A percentile compares a stretch with the other conserved stretches of the same genome.
Evolutionary conservation across 1,140 invertebrate genomes (phyloP).

Genomic region (Lysiphlebus fabarum): DNA sequence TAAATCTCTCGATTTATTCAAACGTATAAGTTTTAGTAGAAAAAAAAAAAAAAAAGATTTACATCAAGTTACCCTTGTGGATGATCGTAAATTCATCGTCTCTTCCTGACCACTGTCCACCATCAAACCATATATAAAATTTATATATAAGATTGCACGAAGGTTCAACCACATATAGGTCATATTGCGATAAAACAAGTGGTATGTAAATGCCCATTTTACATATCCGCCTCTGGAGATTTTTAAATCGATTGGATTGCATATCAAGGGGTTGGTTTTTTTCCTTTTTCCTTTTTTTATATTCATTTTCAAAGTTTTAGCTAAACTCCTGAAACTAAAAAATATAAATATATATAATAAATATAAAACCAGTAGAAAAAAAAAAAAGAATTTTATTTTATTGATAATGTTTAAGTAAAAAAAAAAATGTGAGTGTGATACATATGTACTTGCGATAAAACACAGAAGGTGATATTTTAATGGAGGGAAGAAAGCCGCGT

Average conservation of each 20-base stretch:
- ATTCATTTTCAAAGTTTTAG: no score
- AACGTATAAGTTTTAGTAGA: not conserved
- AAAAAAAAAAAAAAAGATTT: slow-evolving; percentile 11
- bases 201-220: slow-evolving; percentile 42
- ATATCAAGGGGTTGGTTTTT: slow-evolving; percentile 12
- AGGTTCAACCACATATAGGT: slow-evolving; percentile 20
- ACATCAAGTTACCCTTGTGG: slow-evolving; percentile 15
- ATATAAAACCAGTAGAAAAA: not conserved
- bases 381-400: slow-evolving; percentile 15
- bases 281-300: slow-evolving; percentile 1
- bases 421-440: slow-evolving; percentile 14
- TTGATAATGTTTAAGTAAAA: slow-evolving; percentile 7
- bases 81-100: slow-evolving; percentile 40
- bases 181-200: slow-evolving; percentile 37
- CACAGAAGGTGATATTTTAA: slow-evolving; percentile 50
- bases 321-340: no score
- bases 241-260: slow-evolving; percentile 25
- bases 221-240: slow-evolving; percentile 27
- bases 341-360: no score
- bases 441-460: slow-evolving; percentile 23
- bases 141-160: slow-evolving; percentile 2
- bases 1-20: not conserved
- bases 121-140: slow-evolving; percentile 1
- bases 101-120: slow-evolving; percentile 25
- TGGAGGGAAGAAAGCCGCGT: slow-evolving; percentile 26